These are phyloP conservation scores for Propsilocerus akamusi DNA, from an alignment of 1,140 invertebrate species.

Conservation along the genomic window DNA sequence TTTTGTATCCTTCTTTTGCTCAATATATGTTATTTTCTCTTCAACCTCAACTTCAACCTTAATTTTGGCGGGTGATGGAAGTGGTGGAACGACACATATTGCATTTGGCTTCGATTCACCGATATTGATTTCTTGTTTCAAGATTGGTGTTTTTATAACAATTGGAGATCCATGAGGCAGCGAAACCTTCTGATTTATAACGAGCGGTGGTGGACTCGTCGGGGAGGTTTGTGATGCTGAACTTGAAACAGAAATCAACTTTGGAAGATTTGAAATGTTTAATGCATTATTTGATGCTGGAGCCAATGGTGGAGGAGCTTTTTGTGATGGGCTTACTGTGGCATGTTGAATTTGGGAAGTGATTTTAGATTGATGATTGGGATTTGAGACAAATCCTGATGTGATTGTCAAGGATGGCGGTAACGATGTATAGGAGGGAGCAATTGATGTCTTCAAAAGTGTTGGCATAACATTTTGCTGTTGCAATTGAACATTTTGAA, in stretches of 20 bases:
- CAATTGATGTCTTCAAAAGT: background rate
- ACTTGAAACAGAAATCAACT: background rate
- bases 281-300: constrained; percentile 1
- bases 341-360: background rate
- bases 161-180: constrained; percentile 8
- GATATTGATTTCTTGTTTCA: background rate
- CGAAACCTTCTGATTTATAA: background rate
- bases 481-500: constrained; percentile 1
- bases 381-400: background rate
- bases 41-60: background rate
- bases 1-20: background rate
- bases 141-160: constrained; percentile 9
- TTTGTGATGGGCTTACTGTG: constrained; percentile 1
- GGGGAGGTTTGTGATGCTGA: background rate
- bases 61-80: background rate
- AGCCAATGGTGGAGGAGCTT: constrained; percentile 3
- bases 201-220: background rate
- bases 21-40: background rate
- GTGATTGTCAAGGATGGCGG: background rate
- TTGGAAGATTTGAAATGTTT: background rate
- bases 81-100: constrained; percentile 2
- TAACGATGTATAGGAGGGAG: background rate
- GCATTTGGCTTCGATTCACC: background rate
- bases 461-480: constrained; percentile 4
- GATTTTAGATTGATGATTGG: background rate